These are phyloP conservation scores for Carassius auratus DNA, from an alignment of 2,113 vertebrate species.

Conservation along the genomic window DNA sequence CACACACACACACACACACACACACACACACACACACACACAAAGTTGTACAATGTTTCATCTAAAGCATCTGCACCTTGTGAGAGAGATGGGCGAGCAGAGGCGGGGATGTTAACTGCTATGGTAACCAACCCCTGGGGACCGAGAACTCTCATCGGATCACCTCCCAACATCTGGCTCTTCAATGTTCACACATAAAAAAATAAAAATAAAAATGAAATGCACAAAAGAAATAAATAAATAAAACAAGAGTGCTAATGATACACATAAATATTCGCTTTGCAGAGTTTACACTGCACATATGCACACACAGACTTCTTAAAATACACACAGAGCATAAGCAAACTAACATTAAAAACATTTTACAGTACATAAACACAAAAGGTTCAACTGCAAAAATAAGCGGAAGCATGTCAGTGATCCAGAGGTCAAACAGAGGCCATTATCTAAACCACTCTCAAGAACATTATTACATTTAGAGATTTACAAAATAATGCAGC, in stretches of 20 bases:
- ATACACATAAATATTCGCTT: constrained; percentile 78
- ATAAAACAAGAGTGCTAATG: constrained; percentile 84
- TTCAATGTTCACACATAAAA: constrained; percentile 52
- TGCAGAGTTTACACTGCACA: constrained; percentile 67
- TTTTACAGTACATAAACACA: constrained; percentile 78
- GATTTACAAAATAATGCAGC: constrained; percentile 58
- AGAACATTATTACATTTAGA: constrained; percentile 76
- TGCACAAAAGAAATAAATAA: constrained; percentile 56
- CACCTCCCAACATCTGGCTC: constrained; percentile 80
- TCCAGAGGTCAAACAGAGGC: constrained; percentile 79
- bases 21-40: not conserved
- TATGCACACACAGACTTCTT: not conserved
- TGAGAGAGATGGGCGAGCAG: constrained; percentile 79
- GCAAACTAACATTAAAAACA: not conserved
- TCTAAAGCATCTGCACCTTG: constrained; percentile 78
- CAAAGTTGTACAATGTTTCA: constrained; percentile 51
- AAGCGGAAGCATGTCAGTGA: constrained; percentile 70
- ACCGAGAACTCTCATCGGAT: constrained; percentile 92
- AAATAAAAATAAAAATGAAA: not conserved
- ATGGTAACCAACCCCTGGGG: constrained; percentile 91
- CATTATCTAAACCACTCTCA: constrained; percentile 67
- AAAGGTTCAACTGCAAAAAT: constrained; percentile 84
- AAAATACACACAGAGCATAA: constrained; percentile 8
- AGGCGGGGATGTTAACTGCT: constrained; percentile 88
- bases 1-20: too few relatives aligned